Base-by-base conservation (phyloP, 2,888 invertebrate genomes). In the Parapristionchus giblindavisi region DNA sequence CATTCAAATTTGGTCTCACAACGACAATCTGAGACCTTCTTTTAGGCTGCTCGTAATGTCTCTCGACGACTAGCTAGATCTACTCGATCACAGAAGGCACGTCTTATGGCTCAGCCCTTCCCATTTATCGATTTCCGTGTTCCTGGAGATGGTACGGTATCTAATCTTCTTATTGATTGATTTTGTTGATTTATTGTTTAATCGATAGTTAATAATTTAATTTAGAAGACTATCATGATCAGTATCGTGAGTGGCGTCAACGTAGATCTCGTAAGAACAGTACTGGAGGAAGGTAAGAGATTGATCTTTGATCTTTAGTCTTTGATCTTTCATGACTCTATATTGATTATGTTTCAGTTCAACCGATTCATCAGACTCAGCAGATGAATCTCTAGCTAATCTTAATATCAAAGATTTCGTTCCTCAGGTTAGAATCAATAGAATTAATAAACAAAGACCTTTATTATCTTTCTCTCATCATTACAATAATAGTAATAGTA, bases 101-200 rank as follows among this genome's bases (percentile, higher is more conserved):
- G 51, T 17, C 32, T 56, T 5, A 51, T 72, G 36, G 72, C 72
- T 24, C 58, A 40, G 38, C 72, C 72, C 21, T 72, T 72, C 48
- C 72, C 72, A n/a, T 72, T 72, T 60, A 40, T 58, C n/a, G 72
- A 72, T 48, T 58, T 60, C 58, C 56, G 43, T 24, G 72, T 72
- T 40, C 72, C 72, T 14, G 72, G 72, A 38, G 72, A 72, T 6
- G 43, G 72, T 72, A 6, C 27, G 58, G n/a, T n/a, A n/a, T n/a
- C n/a, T 27, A 48, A 34, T 8, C 4, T 27, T 32, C 14, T 32
- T 34, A 14, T 29, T 27, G 6, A 32, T 60, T 60, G 27, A 60
- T 14, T 8, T 14, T n/a, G 2, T 14, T 51, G 29, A 48, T 24
- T 3, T 24, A 51, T 51, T 3, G 2, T 6, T 2, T 1, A 11